Percentiles rank a stretch among this genome's conserved stretches.
phyloP scores from a whole-genome alignment of 2,797 vertebrate genomes.

The Sparus aurata region DNA sequence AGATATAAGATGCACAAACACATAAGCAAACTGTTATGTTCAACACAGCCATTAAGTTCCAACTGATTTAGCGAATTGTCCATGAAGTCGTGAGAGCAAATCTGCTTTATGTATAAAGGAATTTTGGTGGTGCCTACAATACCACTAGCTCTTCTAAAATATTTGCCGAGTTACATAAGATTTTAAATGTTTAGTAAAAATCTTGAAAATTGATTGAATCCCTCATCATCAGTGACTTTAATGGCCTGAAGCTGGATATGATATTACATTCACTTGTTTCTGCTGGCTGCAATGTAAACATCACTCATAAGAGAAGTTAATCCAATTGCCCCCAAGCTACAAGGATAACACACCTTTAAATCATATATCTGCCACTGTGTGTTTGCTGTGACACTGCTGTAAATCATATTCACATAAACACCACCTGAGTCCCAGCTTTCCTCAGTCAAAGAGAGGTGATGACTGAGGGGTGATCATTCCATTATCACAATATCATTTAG shows the following conservation, averaged over 20 bases:
- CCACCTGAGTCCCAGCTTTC: constrained; percentile 55
- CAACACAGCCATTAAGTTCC: not conserved
- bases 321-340: constrained; percentile 2
- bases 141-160: too few relatives aligned
- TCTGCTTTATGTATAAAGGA: not conserved
- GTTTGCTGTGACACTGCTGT: constrained; percentile 20
- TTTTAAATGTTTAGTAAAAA: too few relatives aligned
- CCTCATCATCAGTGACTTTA: not conserved
- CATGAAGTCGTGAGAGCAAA: not conserved
- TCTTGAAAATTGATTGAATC: not conserved
- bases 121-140: too few relatives aligned
- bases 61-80: not conserved
- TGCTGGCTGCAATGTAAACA: constrained; percentile 24
- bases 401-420: constrained; percentile 32
- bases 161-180: too few relatives aligned
- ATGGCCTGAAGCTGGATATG: not conserved
- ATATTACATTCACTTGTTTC: not conserved
- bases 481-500: constrained; percentile 21
- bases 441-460: not conserved
- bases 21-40: not conserved
- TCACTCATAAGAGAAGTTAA: constrained; percentile 23
- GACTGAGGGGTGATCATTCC: constrained; percentile 21
- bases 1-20: not conserved
- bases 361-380: constrained; percentile 19
- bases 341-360: constrained; percentile 34